Conservation (phyloP, 1,140 invertebrate genomes). For the Leptopilina clavipes region DNA sequence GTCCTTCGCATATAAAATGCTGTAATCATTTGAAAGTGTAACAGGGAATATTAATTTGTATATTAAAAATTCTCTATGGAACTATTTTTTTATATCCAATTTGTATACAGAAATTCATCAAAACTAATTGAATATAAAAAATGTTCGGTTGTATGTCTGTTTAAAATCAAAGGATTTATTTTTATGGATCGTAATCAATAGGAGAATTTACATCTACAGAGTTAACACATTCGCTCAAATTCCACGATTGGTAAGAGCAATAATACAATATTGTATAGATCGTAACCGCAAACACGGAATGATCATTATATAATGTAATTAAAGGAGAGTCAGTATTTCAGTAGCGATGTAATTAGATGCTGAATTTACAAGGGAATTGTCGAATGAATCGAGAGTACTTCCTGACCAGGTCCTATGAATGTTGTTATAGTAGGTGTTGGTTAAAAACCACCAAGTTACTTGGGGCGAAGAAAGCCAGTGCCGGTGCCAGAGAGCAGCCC, state of each 20-base stretch:
- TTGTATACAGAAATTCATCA: too few relatives aligned
- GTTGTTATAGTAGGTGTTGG: slow-evolving; percentile 26
- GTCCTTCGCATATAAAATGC: slow-evolving; percentile 7
- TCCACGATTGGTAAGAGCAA: background rate
- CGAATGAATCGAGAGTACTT: slow-evolving; percentile 15
- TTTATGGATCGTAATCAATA: too few relatives aligned
- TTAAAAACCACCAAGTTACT: slow-evolving; percentile 37
- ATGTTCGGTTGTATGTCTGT: too few relatives aligned
- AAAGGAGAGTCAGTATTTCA: background rate
- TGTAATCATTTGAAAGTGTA: slow-evolving; percentile 5
- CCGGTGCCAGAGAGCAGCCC: slow-evolving; percentile 37
- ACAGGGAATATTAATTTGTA: background rate
- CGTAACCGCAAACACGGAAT: background rate
- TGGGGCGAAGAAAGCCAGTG: slow-evolving; percentile 53
- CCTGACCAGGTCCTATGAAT: slow-evolving; percentile 4
- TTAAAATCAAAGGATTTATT: too few relatives aligned
- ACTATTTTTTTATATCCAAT: too few relatives aligned
- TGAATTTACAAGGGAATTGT: slow-evolving; percentile 7
- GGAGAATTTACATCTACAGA: too few relatives aligned
- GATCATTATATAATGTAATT: slow-evolving; percentile 26
- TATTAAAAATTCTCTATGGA: too few relatives aligned
- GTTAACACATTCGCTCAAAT: too few relatives aligned
- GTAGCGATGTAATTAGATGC: background rate
- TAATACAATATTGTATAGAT: background rate
- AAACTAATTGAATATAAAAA: too few relatives aligned